Base-by-base conservation (phyloP, 2,888 invertebrate genomes). In the Theodoxus fluviatilis region DNA sequence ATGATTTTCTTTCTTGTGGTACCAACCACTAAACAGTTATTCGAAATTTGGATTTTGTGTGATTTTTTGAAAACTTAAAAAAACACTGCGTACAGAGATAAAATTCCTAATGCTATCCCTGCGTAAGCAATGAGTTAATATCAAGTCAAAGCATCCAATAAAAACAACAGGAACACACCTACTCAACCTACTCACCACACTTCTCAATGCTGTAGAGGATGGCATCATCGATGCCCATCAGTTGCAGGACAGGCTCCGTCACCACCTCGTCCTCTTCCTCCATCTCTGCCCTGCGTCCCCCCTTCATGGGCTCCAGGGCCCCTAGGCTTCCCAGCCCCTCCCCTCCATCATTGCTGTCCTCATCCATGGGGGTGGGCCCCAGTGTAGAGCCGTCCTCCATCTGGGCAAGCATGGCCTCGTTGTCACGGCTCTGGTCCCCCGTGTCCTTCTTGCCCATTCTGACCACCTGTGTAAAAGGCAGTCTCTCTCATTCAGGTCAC, bases 191-290 rank as follows among this genome's bases (percentile, higher is more conserved):
- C 91, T 88, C 87, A 92, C 92, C 91, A 88, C 95, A 95, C 79
- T 93, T 91, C 81, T 96, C 96, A 76, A 98, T 96, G 81, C 96
- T 94, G 82, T 94, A 94, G 1, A 96, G 87, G 73, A 97, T 93
- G 0, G 96, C 96, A 81, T 95, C 94, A 87, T 97, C 97, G 67
- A 98, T 87, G 0, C 95, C 93, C 75, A 96, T 88, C 0, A 96
- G 91, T 86, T 94, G 85, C 4, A 79, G 72, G 15, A 76, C 78
- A 15, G 76, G 74, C 35, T 81, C 80, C 25, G 79, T 79, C 52
- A 78, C 76, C 4, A 79, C 79, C 37, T 81, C 83, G 40, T 83
- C 83, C 40, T 79, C 80, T 49, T 78, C 73, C 74, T 93, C 92
- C 74, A 92, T 90, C 71, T 89, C 89, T 31, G 72, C 70, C 57